Evolutionary conservation across 1,140 invertebrate species (phyloP).

Genomic region (Drosophila bifasciata): DNA sequence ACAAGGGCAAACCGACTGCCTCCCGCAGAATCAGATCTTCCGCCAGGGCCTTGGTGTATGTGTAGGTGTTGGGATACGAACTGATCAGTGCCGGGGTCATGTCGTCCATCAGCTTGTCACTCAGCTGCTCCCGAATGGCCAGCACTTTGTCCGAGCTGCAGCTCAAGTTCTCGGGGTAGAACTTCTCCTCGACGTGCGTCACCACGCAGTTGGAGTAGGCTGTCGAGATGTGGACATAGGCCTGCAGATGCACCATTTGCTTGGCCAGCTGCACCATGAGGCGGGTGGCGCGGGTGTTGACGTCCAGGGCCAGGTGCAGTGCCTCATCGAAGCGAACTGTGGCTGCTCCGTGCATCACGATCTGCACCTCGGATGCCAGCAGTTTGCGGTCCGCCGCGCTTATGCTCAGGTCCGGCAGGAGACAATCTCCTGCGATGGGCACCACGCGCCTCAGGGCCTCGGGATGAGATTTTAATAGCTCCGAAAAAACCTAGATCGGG

Average conservation of each 20-base stretch:
- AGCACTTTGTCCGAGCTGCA: constrained; percentile 88
- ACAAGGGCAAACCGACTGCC: constrained; percentile 88
- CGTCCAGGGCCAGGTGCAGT: constrained; percentile 86
- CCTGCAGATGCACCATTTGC: constrained; percentile 88
- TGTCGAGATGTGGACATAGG: constrained; percentile 89
- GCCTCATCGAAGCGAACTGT: constrained; percentile 93
- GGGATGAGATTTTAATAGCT: constrained; percentile 32
- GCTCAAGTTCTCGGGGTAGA: constrained; percentile 88
- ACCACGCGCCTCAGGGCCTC: constrained; percentile 33
- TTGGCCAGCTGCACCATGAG: constrained; percentile 85
- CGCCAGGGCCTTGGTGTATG: constrained; percentile 92
- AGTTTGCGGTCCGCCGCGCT: constrained; percentile 85
- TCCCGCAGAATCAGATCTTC: constrained; percentile 89
- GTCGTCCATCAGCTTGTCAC: constrained; percentile 86
- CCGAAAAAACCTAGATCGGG: constrained; percentile 33
- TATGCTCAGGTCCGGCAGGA: constrained; percentile 88
- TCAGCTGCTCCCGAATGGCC: constrained; percentile 83
- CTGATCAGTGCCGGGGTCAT: constrained; percentile 88
- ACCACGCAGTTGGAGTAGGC: constrained; percentile 89
- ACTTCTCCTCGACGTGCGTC: constrained; percentile 86
- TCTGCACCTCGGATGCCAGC: constrained; percentile 84
- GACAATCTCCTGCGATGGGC: constrained; percentile 86
- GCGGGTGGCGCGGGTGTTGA: constrained; percentile 87
- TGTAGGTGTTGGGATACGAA: constrained; percentile 92
- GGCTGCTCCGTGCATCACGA: constrained; percentile 94